Base-by-base conservation (phyloP, 2,113 vertebrate genomes). In the Zosterops borbonicus region DNA sequence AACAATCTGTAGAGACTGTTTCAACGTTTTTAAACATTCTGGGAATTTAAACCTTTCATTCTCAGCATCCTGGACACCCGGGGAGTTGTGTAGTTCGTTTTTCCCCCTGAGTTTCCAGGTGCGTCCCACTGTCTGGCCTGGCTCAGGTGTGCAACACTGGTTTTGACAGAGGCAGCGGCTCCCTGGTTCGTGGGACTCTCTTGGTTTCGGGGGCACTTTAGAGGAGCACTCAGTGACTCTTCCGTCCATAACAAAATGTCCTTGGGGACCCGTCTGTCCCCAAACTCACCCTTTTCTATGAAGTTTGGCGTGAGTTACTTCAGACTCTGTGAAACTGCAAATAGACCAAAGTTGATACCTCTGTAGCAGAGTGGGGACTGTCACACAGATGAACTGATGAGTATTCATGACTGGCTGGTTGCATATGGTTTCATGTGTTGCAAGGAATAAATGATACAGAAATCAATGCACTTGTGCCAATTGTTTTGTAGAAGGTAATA, bases 11-110 rank as follows among this genome's bases (percentile, higher is more conserved):
- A 8, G 52, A 58, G 24, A 20, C 14, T 10, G 8, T 3, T 56
- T 59, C 4, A 18, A 27, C 5, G 69, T 20, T 84, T 65, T 62
- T 53, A 62, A 65, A 47, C 33, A 25, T 33, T 15, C 5, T 11
- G 4, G 13, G 21, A 13, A 3, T 39, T 52, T 39, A 53, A 60
- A 41, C 20, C 20, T 53, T 59, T 67, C 19, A 25, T 44, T 39
- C 53, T 33, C 23, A 20, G 44, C 41, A 4, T 28, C 14, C 25
- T 28, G 20, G 39, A 21, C 29, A 12, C 5, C 1, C 5, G 14
- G 6, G 13, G 8, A 23, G 1, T 2, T 44, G 39, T 7, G 33
- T 31, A 9, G 28, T 16, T 67, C 2, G 4, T 0, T 21, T 39
- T 25, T 4, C 17, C 29, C 9, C 14, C 29, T 23, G 41, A 47